Base-by-base conservation (phyloP, 2,888 invertebrate species). In the Eupithecia pulchellata region DNA sequence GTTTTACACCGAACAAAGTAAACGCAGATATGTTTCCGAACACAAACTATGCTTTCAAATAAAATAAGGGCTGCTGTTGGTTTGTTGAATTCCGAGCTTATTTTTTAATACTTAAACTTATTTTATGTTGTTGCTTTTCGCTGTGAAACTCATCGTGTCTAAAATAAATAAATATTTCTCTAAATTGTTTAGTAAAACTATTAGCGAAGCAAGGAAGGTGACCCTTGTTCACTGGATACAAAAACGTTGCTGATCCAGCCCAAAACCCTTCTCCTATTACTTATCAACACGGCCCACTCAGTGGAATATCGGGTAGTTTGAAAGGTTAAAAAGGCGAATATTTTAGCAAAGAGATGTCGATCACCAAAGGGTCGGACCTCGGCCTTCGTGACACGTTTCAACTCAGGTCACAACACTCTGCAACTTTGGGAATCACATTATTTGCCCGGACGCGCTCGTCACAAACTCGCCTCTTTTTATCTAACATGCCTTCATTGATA, bases 351-450 rank as follows among this genome's bases (percentile, higher is more conserved):
- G 73, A 76, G 75, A 76, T 75, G 76, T 72, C 71, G 71, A 76
- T 75, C 75, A 70, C 58, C 32, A 63, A 71, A 73, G 77, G 76
- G 71, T 71, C 71, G 42, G 55, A 62, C 70, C 66, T 63, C 42
- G 69, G 68, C 57, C 58, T 61, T 32, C 67, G 75, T 73, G 75
- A 75, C 75, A 75, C 74, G 72, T 73, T 72, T 73, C 71, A 68
- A 55, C 70, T 65, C 71, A 74, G 75, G 72, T 72, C 74, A 77
- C 75, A 75, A 75, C 81, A 84, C 82, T 82, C 82, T 83, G 73
- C 77, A 82, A 84, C 79, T 84, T 81, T 77, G 78, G 77, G 77
- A 82, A 81, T 81, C 79, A 79, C 80, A 81, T 84, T 83, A 82
- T 83, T 78, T 80, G 76, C 80, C 76, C 69, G 75, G 75, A 69